These are phyloP conservation scores for Anoplius nigerrimus DNA, from an alignment of 2,888 invertebrate species.

Conservation along the genomic window DNA sequence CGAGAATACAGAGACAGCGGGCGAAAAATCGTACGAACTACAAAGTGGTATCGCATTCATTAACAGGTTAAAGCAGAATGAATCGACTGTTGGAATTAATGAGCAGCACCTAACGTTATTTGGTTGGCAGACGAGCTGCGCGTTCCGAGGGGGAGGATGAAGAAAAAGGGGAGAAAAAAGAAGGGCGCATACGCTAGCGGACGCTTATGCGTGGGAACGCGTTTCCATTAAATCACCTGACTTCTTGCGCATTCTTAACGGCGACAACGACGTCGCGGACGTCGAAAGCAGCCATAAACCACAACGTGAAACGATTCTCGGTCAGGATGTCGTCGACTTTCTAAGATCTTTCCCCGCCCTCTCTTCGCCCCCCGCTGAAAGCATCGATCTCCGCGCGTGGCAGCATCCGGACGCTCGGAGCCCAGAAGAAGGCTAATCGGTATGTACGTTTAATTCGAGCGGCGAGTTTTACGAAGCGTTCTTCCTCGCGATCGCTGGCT, in stretches of 20 bases:
- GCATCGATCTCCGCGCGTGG: slow-evolving; percentile 42
- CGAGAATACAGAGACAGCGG: too few relatives aligned
- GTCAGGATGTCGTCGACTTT: slow-evolving; percentile 60
- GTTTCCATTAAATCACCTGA: slow-evolving; percentile 70
- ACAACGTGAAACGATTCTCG: slow-evolving; percentile 60
- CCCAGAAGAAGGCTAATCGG: too few relatives aligned
- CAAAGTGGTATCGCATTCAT: too few relatives aligned
- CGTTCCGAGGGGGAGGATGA: neutral
- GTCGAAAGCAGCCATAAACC: slow-evolving; percentile 49
- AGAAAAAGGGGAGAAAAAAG: slow-evolving; percentile 20
- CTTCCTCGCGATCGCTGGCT: too few relatives aligned
- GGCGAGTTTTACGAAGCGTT: too few relatives aligned
- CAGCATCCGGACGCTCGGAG: slow-evolving; percentile 15
- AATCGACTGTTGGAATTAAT: too few relatives aligned
- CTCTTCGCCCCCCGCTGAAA: slow-evolving; percentile 13
- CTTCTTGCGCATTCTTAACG: slow-evolving; percentile 59
- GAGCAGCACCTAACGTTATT: too few relatives aligned
- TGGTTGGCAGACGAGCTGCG: neutral
- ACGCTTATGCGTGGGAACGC: slow-evolving; percentile 48
- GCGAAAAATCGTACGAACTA: too few relatives aligned
- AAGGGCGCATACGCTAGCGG: too few relatives aligned
- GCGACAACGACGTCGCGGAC: slow-evolving; percentile 29
- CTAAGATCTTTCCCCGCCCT: slow-evolving; percentile 43
- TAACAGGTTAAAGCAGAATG: too few relatives aligned
- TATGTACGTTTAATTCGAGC: too few relatives aligned